Percentiles rank a stretch among this genome's conserved stretches.
Conservation (phyloP, 2,113 vertebrate species). For the Aix galericulata region DNA sequence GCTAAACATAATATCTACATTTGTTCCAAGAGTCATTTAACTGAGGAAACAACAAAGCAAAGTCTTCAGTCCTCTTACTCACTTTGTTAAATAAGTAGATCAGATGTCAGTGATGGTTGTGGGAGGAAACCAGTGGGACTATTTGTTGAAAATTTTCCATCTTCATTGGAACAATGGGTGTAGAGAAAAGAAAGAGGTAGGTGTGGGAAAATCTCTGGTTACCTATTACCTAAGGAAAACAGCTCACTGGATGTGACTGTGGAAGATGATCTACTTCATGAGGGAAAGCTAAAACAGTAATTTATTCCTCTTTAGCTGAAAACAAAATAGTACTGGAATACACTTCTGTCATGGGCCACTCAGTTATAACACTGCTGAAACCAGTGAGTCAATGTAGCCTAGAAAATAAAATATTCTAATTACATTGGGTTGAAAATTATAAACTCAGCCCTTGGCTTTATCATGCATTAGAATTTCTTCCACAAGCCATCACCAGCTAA, state of each 20-base stretch:
- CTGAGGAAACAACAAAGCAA: neutral
- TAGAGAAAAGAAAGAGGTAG: neutral
- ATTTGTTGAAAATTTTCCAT: neutral
- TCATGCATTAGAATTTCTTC: neutral
- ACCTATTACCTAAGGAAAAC: neutral
- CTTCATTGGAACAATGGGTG: neutral
- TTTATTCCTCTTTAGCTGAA: neutral
- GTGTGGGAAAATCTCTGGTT: neutral
- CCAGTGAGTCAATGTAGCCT: neutral
- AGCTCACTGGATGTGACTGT: neutral
- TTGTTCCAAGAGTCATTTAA: neutral
- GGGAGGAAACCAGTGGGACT: neutral
- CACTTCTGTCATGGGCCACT: neutral
- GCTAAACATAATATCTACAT: neutral
- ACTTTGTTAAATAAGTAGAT: neutral
- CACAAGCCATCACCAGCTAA: neutral
- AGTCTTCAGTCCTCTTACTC: neutral
- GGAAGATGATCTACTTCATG: neutral
- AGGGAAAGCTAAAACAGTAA: neutral
- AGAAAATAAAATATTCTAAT: neutral
- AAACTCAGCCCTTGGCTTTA: neutral
- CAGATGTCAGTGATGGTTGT: neutral
- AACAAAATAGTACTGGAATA: neutral
- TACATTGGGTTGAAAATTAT: neutral
- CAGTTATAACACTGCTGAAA: neutral